A percentile compares a stretch with the other conserved stretches of the same genome.
Evolutionary conservation across 1,140 invertebrate genomes (phyloP).

Genomic region (Caerostris darwini): DNA sequence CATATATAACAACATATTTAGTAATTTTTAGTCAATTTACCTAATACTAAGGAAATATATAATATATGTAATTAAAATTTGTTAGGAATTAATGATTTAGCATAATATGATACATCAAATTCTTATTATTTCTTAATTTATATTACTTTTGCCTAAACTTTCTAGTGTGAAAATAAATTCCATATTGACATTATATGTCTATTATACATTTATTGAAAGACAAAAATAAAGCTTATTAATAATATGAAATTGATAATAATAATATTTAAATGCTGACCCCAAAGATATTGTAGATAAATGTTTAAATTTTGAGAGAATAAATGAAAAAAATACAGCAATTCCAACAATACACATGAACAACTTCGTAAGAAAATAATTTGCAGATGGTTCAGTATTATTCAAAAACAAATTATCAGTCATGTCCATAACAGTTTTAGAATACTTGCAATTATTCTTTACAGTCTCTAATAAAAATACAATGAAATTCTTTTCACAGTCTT

Average conservation of each 20-base stretch:
- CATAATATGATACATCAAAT: too few relatives aligned
- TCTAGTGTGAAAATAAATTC: too few relatives aligned
- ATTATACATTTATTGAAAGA: background rate
- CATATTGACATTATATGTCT: too few relatives aligned
- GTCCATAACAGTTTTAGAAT: background rate
- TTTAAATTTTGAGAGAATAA: background rate
- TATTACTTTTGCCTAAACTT: too few relatives aligned
- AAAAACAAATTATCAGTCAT: background rate
- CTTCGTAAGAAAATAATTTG: background rate
- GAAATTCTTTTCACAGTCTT: background rate
- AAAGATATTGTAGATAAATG: background rate
- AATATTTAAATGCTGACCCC: background rate
- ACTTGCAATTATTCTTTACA: background rate
- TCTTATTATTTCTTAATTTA: too few relatives aligned
- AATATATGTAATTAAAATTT: too few relatives aligned
- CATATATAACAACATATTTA: too few relatives aligned
- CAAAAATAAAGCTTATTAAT: background rate
- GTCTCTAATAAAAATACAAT: background rate
- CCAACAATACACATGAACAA: background rate
- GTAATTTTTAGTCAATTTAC: too few relatives aligned
- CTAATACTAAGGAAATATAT: too few relatives aligned
- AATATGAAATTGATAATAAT: background rate
- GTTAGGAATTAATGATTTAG: too few relatives aligned
- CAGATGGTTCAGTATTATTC: background rate
- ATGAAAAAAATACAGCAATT: background rate